Percentiles rank a stretch among this genome's conserved stretches.
Conservation (phyloP, 2,113 vertebrate genomes). For the Lasiurus cinereus region DNA sequence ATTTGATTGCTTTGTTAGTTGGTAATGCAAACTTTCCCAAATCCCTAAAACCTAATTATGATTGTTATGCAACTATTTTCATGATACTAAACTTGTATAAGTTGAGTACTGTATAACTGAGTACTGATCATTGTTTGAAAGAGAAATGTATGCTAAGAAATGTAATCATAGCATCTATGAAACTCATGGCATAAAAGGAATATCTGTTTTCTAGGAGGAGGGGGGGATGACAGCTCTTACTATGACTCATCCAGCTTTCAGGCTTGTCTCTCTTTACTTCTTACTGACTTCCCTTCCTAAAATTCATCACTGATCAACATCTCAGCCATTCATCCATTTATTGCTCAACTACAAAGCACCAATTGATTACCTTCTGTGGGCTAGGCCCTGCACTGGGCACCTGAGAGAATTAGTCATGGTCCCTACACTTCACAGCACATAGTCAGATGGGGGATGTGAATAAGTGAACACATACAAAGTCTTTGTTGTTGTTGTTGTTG, state of each 20-base stretch:
- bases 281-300: not conserved
- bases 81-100: constrained; percentile 6
- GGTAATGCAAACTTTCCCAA: not conserved
- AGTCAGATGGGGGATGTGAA: not conserved
- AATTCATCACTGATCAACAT: not conserved
- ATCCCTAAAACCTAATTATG: constrained; percentile 61
- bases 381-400: not conserved
- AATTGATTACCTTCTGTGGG: no score
- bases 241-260: not conserved
- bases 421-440: not conserved
- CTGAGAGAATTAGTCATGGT: not conserved
- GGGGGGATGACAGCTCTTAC: not conserved
- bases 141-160: constrained; percentile 24
- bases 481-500: no score
- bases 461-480: not conserved
- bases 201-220: not conserved
- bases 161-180: constrained; percentile 28
- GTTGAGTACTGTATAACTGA: constrained; percentile 1
- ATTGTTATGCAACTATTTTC: constrained; percentile 40
- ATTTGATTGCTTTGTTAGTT: not conserved
- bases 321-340: constrained; percentile 25
- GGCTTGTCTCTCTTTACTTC: not conserved
- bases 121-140: not conserved
- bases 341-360: not conserved
- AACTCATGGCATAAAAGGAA: constrained; percentile 41